Conservation (phyloP, 2,888 invertebrate species). For the Griposia aprilina region DNA sequence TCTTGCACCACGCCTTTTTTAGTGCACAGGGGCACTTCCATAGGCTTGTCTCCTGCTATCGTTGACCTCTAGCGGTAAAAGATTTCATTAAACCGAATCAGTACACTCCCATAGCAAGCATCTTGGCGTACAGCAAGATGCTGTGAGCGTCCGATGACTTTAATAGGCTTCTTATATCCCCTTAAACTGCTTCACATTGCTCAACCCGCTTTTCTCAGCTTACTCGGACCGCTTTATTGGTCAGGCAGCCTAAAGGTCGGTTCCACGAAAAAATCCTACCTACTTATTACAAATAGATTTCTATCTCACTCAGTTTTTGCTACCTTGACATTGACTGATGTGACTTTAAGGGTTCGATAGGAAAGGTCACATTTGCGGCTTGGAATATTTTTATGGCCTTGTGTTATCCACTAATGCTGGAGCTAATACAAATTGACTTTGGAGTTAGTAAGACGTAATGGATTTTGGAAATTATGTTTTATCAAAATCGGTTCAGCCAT, state of each 20-base stretch:
- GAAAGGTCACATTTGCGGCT: constrained; percentile 41
- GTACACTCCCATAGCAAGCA: not conserved
- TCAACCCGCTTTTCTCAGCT: not conserved
- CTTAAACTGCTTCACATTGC: not conserved
- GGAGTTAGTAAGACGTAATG: not conserved
- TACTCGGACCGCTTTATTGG: not conserved
- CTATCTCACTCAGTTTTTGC: constrained; percentile 66
- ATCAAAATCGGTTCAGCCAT: no score
- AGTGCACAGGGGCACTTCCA: not conserved
- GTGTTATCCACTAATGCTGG: not conserved
- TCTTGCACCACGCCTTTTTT: not conserved
- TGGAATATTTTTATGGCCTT: constrained; percentile 31
- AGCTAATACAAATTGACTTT: not conserved
- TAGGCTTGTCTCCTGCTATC: not conserved
- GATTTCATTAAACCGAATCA: not conserved
- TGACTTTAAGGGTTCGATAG: constrained; percentile 57
- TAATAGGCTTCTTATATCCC: not conserved
- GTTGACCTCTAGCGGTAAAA: not conserved
- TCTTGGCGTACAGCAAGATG: not conserved
- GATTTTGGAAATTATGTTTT: not conserved
- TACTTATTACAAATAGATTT: constrained; percentile 61
- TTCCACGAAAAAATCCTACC: constrained; percentile 50
- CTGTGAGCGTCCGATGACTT: not conserved
- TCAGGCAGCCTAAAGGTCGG: not conserved
- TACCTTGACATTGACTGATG: constrained; percentile 73